phyloP scores from a whole-genome alignment of 2,113 vertebrate species.

The Agelaius tricolor region DNA sequence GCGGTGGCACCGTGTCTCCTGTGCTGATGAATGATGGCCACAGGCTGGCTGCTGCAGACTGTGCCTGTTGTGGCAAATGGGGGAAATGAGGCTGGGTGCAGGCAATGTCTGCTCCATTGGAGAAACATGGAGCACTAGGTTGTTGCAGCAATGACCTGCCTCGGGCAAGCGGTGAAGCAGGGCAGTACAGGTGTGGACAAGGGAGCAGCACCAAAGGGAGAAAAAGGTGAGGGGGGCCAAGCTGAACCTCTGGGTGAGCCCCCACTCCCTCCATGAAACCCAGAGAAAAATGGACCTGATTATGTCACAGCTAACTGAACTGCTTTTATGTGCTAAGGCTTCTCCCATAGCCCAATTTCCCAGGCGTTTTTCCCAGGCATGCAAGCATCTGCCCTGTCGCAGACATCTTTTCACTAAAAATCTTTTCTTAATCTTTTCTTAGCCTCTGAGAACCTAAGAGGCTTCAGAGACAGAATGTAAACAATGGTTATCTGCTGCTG shows the following conservation, averaged over 20 bases:
- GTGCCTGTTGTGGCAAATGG: not conserved
- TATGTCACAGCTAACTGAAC: too few relatives aligned
- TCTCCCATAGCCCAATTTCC: not conserved
- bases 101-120: fast-evolving
- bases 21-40: fast-evolving
- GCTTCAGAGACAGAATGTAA: too few relatives aligned
- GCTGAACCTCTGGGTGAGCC: not conserved
- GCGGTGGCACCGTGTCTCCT: fast-evolving
- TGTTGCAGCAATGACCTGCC: fast-evolving
- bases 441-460: too few relatives aligned
- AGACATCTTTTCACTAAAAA: too few relatives aligned
- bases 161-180: fast-evolving
- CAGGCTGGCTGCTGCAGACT: not conserved
- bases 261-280: too few relatives aligned
- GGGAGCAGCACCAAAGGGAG: not conserved
- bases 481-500: too few relatives aligned
- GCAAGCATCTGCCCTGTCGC: too few relatives aligned
- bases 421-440: too few relatives aligned
- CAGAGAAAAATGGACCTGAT: not conserved
- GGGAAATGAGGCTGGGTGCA: fast-evolving
- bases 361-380: not conserved
- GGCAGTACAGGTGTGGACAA: not conserved
- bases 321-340: not conserved
- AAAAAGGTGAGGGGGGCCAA: not conserved
- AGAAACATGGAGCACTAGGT: fast-evolving